These are phyloP conservation scores for Cavia porcellus DNA, from an alignment of 2,113 vertebrate species.

Conservation along the genomic window DNA sequence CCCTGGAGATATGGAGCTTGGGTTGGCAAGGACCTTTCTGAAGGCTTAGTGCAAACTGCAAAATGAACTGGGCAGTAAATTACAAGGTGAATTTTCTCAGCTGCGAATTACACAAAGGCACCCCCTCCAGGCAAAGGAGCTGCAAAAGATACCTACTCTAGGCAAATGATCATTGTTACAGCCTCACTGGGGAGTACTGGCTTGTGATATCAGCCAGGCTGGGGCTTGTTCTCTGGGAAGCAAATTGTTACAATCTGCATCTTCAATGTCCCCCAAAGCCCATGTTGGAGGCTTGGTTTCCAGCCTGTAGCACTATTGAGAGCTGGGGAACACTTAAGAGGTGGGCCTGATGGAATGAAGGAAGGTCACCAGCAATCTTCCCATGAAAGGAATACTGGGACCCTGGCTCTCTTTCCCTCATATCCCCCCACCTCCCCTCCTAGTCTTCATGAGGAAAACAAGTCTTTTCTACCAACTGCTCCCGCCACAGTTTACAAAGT, in stretches of 20 bases:
- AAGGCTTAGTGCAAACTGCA: neutral
- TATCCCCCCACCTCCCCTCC: neutral
- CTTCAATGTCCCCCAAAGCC: neutral
- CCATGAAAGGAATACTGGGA: neutral
- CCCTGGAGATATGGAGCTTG: constrained; percentile 13
- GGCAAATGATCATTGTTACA: neutral
- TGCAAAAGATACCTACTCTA: neutral
- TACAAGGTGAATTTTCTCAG: neutral
- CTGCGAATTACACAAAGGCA: neutral
- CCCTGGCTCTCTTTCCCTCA: too few species aligned
- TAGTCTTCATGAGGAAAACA: neutral
- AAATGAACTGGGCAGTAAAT: constrained; percentile 18
- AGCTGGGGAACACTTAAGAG: neutral
- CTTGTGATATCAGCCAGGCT: neutral
- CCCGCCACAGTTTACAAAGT: neutral
- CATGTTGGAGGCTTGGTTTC: neutral
- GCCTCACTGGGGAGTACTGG: neutral
- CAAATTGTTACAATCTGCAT: neutral
- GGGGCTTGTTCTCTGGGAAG: neutral
- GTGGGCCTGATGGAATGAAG: neutral
- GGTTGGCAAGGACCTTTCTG: constrained; percentile 52
- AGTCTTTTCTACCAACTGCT: neutral
- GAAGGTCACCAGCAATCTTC: neutral
- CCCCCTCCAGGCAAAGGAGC: neutral
- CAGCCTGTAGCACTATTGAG: neutral